phyloP scores from a whole-genome alignment of 2,113 vertebrate genomes.

The Apeltes quadracus region DNA sequence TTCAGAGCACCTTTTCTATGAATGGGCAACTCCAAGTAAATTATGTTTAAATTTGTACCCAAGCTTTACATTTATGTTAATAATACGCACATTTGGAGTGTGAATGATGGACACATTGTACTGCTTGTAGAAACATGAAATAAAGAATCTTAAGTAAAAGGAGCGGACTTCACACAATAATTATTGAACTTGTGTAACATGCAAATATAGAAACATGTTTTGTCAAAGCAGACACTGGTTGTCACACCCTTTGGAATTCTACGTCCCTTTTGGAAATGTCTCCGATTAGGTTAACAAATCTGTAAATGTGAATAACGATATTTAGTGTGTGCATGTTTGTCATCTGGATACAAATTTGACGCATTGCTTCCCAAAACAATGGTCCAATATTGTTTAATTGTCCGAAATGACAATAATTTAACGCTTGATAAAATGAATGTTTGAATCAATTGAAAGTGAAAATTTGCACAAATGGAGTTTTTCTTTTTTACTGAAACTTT shows the following conservation, averaged over 20 bases:
- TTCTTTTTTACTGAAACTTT: neutral
- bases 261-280: neutral
- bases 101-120: neutral
- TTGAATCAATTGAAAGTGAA: neutral
- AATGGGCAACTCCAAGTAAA: neutral
- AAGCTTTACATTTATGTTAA: neutral
- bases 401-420: slow-evolving; percentile 28
- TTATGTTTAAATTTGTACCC: neutral
- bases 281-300: neutral
- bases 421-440: neutral
- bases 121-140: neutral
- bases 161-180: neutral
- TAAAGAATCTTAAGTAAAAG: neutral
- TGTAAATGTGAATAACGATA: neutral
- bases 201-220: slow-evolving; percentile 2
- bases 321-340: neutral
- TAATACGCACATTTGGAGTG: neutral
- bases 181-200: neutral
- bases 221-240: neutral
- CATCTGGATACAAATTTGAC: slow-evolving; percentile 15
- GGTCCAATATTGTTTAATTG: slow-evolving; percentile 22
- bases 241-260: neutral
- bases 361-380: slow-evolving; percentile 17
- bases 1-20: too few species aligned
- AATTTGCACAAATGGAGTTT: neutral